Conservation (phyloP, 1,140 invertebrate genomes). For the Drosophila athabasca region DNA sequence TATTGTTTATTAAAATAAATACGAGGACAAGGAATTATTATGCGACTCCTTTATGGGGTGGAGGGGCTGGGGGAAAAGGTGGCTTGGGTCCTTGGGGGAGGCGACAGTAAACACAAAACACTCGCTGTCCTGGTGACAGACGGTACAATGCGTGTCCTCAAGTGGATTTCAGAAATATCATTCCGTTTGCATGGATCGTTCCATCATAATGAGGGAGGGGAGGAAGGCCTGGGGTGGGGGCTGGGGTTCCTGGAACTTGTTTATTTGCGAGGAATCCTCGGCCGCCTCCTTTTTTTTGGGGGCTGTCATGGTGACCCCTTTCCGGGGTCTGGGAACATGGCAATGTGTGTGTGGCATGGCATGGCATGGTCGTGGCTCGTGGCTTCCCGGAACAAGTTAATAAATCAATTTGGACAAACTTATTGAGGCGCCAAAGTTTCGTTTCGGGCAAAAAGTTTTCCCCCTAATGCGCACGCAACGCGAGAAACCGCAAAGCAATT, state of each 20-base stretch:
- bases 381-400: conserved; percentile 61
- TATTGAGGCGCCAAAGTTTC: conserved; percentile 75
- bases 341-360: conserved; percentile 11
- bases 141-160: conserved; percentile 81
- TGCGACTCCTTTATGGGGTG: conserved; percentile 19
- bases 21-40: conserved; percentile 72
- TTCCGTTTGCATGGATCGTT: conserved; percentile 33
- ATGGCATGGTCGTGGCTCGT: background rate
- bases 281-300: background rate
- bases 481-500: conserved; percentile 66
- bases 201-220: conserved; percentile 29
- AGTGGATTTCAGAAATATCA: conserved; percentile 69
- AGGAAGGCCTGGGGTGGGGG: too few relatives aligned
- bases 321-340: conserved; percentile 11
- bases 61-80: background rate
- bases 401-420: conserved; percentile 79
- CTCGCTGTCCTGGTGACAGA: conserved; percentile 79
- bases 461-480: conserved; percentile 52
- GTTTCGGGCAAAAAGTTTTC: conserved; percentile 41
- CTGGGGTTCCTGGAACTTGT: conserved; percentile 37
- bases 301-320: conserved; percentile 70
- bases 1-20: conserved; percentile 81
- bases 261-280: conserved; percentile 64
- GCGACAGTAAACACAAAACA: conserved; percentile 43
- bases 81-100: background rate